Evolutionary conservation across 2,797 vertebrate species (phyloP), one percentile per base, ranked within the genome.

Genomic region (Dicrostonyx torquatus): DNA sequence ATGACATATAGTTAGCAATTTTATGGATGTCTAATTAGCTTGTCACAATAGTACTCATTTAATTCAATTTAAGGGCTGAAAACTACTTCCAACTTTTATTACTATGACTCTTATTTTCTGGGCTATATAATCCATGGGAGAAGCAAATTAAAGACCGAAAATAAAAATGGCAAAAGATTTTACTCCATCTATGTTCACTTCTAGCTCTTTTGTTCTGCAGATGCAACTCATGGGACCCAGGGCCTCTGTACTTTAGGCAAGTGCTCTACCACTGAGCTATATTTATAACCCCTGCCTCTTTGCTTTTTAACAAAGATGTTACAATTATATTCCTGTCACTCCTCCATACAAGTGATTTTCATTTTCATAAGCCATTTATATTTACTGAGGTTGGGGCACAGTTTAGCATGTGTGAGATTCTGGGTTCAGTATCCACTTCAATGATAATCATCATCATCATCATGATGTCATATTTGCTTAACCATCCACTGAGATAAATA

Each of bases 1-100:
- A 77, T 87, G 76, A 95, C 93, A 97, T 96, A 97, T 94, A 90
- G 97, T 95, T 94, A 96, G 91, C 93, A 97, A 95, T 95, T 97
- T 94, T 96, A 97, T 72, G 91, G 43, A 92, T 86, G 89, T 79
- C 72, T 94, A 48, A 97, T 97, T 93, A 96, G 97, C 78, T 97
- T 97, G 87, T 97, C 95, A 97, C 37, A 96, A 95, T 92, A 84
- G 78, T 97, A 94, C 88, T 93, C 96, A 97, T 82, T 97, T 96
- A 96, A 97, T 95, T 95, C 79, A 29, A 31, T 95, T 62, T 91
- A 94, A 97, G 73, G 76, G n/a, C 37, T 96, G 73, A 22, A 20
- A 96, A 94, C 73, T 50, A 94, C 91, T 96, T 95, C 96, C 62
- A 94, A 97, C 96, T 93, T 97, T 87, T 96, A 96, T 95, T 96